Evolutionary conservation across 2,888 invertebrate genomes (phyloP).

Genomic region (Agriopis marginaria): DNA sequence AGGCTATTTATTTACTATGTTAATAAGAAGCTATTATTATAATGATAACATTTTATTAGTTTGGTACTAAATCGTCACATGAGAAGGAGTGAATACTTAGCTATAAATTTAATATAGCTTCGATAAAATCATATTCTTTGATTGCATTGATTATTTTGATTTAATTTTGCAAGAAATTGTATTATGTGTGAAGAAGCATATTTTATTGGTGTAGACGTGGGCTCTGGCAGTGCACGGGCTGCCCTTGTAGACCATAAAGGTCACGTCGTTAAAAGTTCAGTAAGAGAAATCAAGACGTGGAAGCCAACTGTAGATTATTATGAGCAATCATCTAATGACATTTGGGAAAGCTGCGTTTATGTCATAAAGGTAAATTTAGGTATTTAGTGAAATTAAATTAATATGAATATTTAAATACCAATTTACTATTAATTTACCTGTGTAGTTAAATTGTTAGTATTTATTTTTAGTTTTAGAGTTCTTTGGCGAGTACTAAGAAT

Average conservation of each 20-base stretch:
- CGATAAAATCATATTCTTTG: not conserved
- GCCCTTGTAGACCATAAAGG: conserved; percentile 91
- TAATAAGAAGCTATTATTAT: not conserved
- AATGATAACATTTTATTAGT: conserved; percentile 6
- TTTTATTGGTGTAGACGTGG: conserved; percentile 97
- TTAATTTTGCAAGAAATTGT: not conserved
- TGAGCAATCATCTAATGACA: conserved; percentile 96
- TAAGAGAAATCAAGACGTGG: conserved; percentile 91
- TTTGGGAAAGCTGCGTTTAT: conserved; percentile 92
- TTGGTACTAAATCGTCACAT: not conserved
- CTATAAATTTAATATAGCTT: not conserved
- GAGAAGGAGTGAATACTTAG: not conserved
- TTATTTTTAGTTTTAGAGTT: not conserved
- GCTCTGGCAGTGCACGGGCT: conserved; percentile 95
- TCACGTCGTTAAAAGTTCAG: conserved; percentile 87
- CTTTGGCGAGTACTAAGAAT: not conserved
- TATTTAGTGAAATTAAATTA: not conserved
- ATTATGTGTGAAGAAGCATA: conserved; percentile 68
- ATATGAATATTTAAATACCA: not conserved
- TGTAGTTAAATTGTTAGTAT: too few relatives aligned
- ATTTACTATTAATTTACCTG: not conserved
- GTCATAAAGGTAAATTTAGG: conserved; percentile 90
- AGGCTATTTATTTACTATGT: conserved; percentile 21
- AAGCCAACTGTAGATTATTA: conserved; percentile 92
- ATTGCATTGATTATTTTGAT: not conserved